Base-by-base conservation (phyloP, 2,888 invertebrate genomes). In the Podabrus alpinus region DNA sequence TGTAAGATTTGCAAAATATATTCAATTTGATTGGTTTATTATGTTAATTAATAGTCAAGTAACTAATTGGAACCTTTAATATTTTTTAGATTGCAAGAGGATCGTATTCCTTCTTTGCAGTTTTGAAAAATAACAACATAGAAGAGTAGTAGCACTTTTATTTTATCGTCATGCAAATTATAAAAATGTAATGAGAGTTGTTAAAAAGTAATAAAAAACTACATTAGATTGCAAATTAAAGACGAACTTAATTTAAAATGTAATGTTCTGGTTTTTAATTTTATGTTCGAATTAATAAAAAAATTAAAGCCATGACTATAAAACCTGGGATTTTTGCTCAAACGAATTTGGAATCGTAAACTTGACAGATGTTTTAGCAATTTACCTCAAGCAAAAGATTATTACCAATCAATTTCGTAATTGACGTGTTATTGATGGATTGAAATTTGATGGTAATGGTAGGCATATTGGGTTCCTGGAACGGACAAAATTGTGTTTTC, bases 1-100 rank as follows among this genome's bases (percentile, higher is more conserved):
- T 64, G 82, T 81, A 79, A 77, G 76, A 64, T 75, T 71, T 73
- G 67, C 67, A 62, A 24, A 66, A 10, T 60, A 61, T 62, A 45
- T 72, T 59, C 21, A 17, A 45, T 66, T 66, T 68, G 29, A 68
- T 45, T 45, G 17, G 45, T 68, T 45, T 45, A 68, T 16, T 29
- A 29, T 45, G 45, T 45, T 68, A 45, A 45, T 68, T 29, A 68
- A 67, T 21, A 29, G 15, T 15, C 9, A 16, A 17, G 25, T 16
- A 67, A 67, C n/a, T 29, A 67, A 69, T 45, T 15, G 21, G 29
- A 60, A 19, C 59, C 25, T 68, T 64, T 15, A 25, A 25, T 69
- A 15, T 68, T 66, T 73, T 76, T n/a, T 66, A 76, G 76, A 76
- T 76, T 62, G 76, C 64, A 21, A 70, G 71, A 73, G 76, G 76